Conservation (phyloP, 92 coral and sea anemone genomes). For the Epizoanthus ramosus region DNA sequence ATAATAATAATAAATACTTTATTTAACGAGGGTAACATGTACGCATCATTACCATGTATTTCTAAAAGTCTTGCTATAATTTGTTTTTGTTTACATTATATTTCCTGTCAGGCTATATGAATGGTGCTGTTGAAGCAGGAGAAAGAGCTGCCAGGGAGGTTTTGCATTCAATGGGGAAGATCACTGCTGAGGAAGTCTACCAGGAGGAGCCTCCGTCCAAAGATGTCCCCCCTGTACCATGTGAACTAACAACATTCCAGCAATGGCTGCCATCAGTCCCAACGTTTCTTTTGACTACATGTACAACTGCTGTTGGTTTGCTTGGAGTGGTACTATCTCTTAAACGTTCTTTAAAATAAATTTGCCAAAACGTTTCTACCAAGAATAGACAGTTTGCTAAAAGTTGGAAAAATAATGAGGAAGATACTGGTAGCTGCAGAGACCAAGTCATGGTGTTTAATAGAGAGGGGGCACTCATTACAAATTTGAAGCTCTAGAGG, state of each 20-base stretch:
- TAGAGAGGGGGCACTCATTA: too few species aligned
- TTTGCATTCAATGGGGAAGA: constrained; percentile 85
- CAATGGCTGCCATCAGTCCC: constrained; percentile 85
- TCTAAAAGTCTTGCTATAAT: too few species aligned
- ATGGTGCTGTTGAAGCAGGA: constrained; percentile 98
- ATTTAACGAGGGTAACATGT: too few species aligned
- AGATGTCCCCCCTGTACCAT: constrained; percentile 85
- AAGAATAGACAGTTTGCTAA: too few species aligned
- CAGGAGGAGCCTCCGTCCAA: constrained; percentile 89
- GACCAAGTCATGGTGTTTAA: too few species aligned
- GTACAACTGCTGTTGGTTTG: constrained; percentile 50
- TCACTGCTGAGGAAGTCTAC: constrained; percentile 66
- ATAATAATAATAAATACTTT: too few species aligned
- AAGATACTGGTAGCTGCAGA: too few species aligned
- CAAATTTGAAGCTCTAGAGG: too few species aligned
- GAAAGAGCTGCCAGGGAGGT: constrained; percentile 99
- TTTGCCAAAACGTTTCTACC: too few species aligned
- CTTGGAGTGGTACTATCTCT: constrained; percentile 28
- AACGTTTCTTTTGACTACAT: constrained; percentile 35
- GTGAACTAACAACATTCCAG: constrained; percentile 76
- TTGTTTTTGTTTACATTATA: too few species aligned
- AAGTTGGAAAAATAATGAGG: too few species aligned
- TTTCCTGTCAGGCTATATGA: constrained; percentile 84
- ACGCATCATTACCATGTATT: too few species aligned
- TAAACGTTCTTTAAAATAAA: constrained; percentile 23